A percentile compares a stretch with the other conserved stretches of the same genome.
phyloP scores from a whole-genome alignment of 2,797 vertebrate genomes.

The Acomys russatus region DNA sequence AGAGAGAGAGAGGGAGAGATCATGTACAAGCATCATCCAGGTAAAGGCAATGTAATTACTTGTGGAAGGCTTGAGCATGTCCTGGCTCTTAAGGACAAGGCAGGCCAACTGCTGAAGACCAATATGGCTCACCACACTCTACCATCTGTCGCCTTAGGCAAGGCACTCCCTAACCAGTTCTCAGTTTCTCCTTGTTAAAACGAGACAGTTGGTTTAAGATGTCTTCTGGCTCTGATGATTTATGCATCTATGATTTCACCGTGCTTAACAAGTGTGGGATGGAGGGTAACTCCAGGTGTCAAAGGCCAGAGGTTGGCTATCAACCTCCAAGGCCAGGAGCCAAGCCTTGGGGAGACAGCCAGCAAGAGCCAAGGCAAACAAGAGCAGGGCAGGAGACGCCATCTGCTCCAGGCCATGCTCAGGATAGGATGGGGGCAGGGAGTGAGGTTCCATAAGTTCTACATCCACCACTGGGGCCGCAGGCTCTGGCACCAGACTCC shows the following conservation, averaged over 20 bases:
- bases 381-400: background rate
- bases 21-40: background rate
- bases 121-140: background rate
- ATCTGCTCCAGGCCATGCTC: background rate
- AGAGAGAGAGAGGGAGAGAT: background rate
- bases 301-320: slow-evolving; percentile 64
- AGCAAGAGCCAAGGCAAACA: background rate
- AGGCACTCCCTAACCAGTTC: background rate
- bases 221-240: slow-evolving; percentile 8
- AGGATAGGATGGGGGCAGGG: background rate
- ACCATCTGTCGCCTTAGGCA: slow-evolving; percentile 67
- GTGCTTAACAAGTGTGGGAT: background rate
- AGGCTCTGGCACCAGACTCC: slow-evolving; percentile 1
- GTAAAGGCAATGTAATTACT: background rate
- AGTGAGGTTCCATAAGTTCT: background rate
- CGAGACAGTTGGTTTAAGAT: slow-evolving; percentile 25
- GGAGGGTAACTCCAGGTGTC: background rate
- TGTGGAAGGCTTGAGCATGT: background rate
- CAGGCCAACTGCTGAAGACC: slow-evolving; percentile 19
- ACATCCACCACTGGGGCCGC: background rate
- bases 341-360: background rate
- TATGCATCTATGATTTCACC: slow-evolving; percentile 8
- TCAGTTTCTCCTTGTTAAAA: slow-evolving; percentile 58
- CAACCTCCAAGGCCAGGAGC: slow-evolving; percentile 15
- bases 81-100: slow-evolving; percentile 47